Evolutionary conservation across 2,797 vertebrate genomes (phyloP).

Genomic region (Crypturellus tataupa): DNA sequence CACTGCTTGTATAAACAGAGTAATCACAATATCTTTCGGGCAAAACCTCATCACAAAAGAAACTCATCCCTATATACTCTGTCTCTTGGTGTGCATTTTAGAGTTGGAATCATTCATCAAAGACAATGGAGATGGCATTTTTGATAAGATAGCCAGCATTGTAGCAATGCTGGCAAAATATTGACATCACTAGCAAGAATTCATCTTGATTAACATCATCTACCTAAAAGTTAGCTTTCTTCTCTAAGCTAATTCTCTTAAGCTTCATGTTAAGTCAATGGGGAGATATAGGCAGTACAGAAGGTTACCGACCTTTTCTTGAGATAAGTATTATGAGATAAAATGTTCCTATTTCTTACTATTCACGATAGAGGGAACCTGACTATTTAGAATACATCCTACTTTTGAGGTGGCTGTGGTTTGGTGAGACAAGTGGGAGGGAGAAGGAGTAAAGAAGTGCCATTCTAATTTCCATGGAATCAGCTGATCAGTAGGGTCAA

Average conservation of each 20-base stretch:
- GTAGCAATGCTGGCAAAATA: not conserved
- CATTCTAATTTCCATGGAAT: slow-evolving; percentile 43
- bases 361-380: not conserved
- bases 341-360: slow-evolving; percentile 17
- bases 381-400: not conserved
- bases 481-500: slow-evolving; percentile 41
- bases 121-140: slow-evolving; percentile 22
- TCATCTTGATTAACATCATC: not conserved
- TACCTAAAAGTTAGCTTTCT: slow-evolving; percentile 31
- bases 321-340: slow-evolving; percentile 16
- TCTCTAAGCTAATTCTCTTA: not conserved
- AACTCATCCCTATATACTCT: not conserved
- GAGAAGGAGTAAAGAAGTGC: not conserved
- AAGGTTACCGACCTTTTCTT: not conserved
- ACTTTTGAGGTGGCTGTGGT: not conserved
- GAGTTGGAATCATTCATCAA: not conserved
- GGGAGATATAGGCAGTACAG: not conserved
- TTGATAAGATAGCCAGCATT: not conserved
- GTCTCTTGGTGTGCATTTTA: slow-evolving; percentile 31
- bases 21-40: not conserved
- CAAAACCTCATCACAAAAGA: not conserved
- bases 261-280: slow-evolving; percentile 22
- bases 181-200: slow-evolving; percentile 10
- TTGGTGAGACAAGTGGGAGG: not conserved
- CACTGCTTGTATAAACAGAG: not conserved